phyloP scores from a whole-genome alignment of 2,113 vertebrate genomes.

The human region GRCh38 chr16:55317001-55317500 shows the following conservation, averaged over 20 bases:
- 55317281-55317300: background rate
- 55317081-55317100: background rate
- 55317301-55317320: background rate
- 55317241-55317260: background rate
- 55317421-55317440: background rate
- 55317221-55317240: background rate
- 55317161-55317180: background rate
- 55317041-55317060: background rate
- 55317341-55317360: background rate
- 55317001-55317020: background rate
- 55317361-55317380: background rate
- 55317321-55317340: background rate
- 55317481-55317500: background rate
- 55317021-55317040: background rate
- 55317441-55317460: background rate
- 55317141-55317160: background rate
- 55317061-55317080: background rate
- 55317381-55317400: accelerated
- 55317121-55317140: background rate
- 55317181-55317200: background rate
- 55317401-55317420: accelerated
- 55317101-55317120: background rate
- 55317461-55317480: background rate
- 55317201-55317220: background rate
- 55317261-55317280: background rate